phyloP scores from a whole-genome alignment of 1,140 invertebrate species.

The Colletes latitarsis region DNA sequence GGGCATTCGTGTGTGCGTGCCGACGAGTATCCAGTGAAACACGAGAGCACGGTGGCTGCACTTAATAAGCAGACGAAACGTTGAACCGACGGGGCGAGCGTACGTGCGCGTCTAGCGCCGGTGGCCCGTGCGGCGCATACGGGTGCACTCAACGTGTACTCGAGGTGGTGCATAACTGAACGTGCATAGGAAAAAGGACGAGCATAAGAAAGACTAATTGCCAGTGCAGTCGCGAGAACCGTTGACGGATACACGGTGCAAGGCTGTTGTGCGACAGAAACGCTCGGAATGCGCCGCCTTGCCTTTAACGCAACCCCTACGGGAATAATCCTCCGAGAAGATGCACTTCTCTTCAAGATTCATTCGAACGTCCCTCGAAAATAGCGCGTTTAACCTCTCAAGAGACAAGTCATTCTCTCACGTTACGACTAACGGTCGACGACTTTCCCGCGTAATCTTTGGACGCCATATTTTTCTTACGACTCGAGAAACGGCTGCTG shows the following conservation, averaged over 20 bases:
- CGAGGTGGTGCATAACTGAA: slow-evolving; percentile 12
- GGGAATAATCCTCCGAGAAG: slow-evolving; percentile 19
- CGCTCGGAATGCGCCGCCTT: slow-evolving; percentile 10
- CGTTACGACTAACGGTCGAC: background rate
- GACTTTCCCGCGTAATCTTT: too few relatives aligned
- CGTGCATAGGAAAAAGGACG: background rate
- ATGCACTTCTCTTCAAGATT: background rate
- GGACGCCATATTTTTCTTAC: too few relatives aligned
- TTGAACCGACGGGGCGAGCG: slow-evolving; percentile 18
- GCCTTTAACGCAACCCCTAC: slow-evolving; percentile 2
- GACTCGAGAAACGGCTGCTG: too few relatives aligned
- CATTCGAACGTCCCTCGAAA: slow-evolving; percentile 22
- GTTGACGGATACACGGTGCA: slow-evolving; percentile 21
- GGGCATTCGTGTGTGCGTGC: background rate
- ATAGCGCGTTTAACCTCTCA: slow-evolving; percentile 23
- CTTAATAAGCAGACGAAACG: slow-evolving; percentile 46
- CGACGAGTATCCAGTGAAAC: slow-evolving; percentile 30
- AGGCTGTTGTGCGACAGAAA: slow-evolving; percentile 10
- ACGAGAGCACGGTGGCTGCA: slow-evolving; percentile 27
- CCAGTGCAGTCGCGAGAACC: slow-evolving; percentile 19
- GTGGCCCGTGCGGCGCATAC: slow-evolving; percentile 14
- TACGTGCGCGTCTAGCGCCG: background rate
- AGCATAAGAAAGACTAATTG: slow-evolving; percentile 37
- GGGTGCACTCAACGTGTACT: background rate
- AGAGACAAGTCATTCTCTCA: background rate